Base-by-base conservation (phyloP, 1,140 invertebrate species). In the Zaprionus inermis region DNA sequence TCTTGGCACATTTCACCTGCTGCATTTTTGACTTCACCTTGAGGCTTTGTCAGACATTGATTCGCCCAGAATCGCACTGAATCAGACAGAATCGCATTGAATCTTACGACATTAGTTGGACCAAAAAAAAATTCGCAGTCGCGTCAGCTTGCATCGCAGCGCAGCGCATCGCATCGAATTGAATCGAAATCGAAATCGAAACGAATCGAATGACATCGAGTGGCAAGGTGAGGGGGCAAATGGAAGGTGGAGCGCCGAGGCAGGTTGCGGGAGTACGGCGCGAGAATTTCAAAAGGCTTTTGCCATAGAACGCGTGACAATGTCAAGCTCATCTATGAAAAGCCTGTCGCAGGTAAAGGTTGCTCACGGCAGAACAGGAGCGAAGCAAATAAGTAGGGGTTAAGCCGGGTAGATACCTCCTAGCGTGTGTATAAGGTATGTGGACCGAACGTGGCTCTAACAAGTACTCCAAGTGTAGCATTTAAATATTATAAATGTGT, bases 101-200 rank as follows among this genome's bases (percentile, higher is more conserved):
- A 41, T 66, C 55, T 69, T 49, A 72, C 79, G 69, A 85, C 79
- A 86, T 86, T 86, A 88, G 72, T 77, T 72, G 59, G 70, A 88
- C 69, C 69, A 74, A 59, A 82, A 54, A 54, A 44, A 44, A 77
- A 59, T 73, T 86, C 78, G 55, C 68, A 78, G 65, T 65, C 49
- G 56, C 65, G 51, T 58, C 67, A 63, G 32, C 56, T 60, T 58
- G 32, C 57, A 41, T 52, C 18, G 38, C 38, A 44, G 38, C n/a
- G 38, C 38, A 44, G 14, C 52, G 34, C 51, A 46, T 14, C 59
- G n/a, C 5, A 49, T 36, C 38, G 30, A 61, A 49, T 44, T 41
- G n/a, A 67, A 72, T 54, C 49, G 46, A 59, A 55, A 72, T 54
- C 49, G 46, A 59, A 55, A 22, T 22, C 22, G 38, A 24, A 16